These are phyloP conservation scores for Megalops atlanticus DNA, from an alignment of 2,113 vertebrate genomes.

Conservation along the genomic window DNA sequence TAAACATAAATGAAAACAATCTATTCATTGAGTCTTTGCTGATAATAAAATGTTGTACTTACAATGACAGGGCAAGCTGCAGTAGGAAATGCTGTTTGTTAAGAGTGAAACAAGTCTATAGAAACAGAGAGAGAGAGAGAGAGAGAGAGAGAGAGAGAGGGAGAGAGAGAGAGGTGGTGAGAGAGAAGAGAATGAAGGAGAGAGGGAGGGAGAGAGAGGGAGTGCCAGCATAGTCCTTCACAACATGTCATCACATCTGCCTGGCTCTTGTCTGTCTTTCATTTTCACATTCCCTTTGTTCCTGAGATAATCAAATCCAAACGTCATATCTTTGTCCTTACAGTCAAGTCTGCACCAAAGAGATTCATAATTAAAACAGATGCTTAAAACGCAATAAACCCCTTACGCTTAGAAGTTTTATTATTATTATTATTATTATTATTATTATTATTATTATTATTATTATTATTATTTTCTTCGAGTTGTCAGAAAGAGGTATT, in stretches of 20 bases:
- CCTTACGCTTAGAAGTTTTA: constrained; percentile 72
- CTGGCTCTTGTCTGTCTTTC: constrained; percentile 85
- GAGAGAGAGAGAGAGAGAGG: constrained; percentile 44
- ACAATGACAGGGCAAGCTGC: constrained; percentile 91
- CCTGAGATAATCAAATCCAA: constrained; percentile 78
- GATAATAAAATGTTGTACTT: constrained; percentile 90
- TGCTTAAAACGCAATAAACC: constrained; percentile 82
- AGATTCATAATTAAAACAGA: constrained; percentile 86
- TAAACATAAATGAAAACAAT: constrained; percentile 55
- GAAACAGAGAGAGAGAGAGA: constrained; percentile 61
- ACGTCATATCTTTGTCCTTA: constrained; percentile 84
- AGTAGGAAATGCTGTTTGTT: constrained; percentile 89
- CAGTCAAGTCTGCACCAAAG: constrained; percentile 81
- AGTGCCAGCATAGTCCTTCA: constrained; percentile 81
- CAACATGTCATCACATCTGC: constrained; percentile 88
- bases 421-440: too few relatives aligned
- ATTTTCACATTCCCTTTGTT: constrained; percentile 88
- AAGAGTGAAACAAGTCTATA: constrained; percentile 89
- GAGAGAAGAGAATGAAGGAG: constrained; percentile 10
- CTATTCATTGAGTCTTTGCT: constrained; percentile 77
- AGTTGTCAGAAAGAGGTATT: neutral
- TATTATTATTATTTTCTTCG: too few relatives aligned
- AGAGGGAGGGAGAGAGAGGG: constrained; percentile 13
- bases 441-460: too few relatives aligned
- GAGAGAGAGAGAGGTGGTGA: constrained; percentile 51